These are phyloP conservation scores for Musca domestica DNA, from an alignment of 1,140 invertebrate genomes.

Conservation along the genomic window DNA sequence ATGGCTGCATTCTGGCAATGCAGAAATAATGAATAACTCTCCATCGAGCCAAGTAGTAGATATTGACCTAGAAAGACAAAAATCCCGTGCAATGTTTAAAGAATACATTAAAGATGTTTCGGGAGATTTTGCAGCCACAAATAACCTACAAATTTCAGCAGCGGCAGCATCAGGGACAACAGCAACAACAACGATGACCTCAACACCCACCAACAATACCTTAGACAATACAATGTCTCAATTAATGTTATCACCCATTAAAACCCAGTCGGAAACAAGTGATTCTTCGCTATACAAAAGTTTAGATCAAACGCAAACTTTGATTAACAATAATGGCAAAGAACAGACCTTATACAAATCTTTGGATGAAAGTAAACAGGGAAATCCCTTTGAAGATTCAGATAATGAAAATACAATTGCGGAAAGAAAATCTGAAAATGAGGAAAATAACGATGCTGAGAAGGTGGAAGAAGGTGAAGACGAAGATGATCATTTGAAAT, in stretches of 20 bases:
- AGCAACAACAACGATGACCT: conserved; percentile 27
- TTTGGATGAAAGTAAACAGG: background rate
- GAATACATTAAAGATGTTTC: conserved; percentile 32
- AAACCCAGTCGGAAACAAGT: background rate
- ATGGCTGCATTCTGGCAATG: conserved; percentile 61
- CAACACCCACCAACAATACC: conserved; percentile 33
- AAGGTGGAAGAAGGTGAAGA: conserved; percentile 23
- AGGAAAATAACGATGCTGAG: background rate
- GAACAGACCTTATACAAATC: conserved; percentile 16
- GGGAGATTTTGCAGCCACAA: conserved; percentile 30
- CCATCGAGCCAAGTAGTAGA: conserved; percentile 11
- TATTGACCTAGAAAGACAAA: conserved; percentile 29
- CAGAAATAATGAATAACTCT: conserved; percentile 50
- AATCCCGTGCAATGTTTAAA: conserved; percentile 37
- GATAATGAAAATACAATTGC: background rate
- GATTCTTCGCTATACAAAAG: conserved; percentile 37
- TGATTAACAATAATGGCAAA: background rate
- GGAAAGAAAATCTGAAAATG: background rate
- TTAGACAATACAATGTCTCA: conserved; percentile 1
- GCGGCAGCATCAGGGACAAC: background rate
- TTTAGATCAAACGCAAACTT: background rate
- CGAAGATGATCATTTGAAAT: conserved; percentile 36
- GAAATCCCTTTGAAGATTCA: conserved; percentile 10
- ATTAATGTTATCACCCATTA: background rate
- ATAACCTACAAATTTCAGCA: background rate